Evolutionary conservation across 2,888 invertebrate genomes (phyloP).

Genomic region (Heliconius ismenius): DNA sequence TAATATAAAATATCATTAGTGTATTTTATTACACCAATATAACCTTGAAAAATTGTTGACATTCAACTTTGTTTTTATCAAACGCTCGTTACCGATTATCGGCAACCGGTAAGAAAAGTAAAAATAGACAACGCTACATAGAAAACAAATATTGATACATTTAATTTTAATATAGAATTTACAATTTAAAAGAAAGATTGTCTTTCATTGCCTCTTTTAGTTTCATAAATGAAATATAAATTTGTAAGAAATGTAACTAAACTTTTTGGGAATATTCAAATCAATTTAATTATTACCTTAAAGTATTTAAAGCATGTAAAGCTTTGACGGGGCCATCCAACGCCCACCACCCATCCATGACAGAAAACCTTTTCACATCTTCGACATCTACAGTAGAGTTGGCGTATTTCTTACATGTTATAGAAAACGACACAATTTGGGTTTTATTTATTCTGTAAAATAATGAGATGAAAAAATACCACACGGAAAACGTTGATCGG

Average conservation of each 20-base stretch:
- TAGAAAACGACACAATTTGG: not conserved
- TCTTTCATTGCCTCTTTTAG: too few species aligned
- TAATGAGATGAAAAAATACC: not conserved
- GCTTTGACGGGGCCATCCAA: conserved; percentile 1
- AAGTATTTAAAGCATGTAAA: not conserved
- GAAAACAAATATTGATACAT: too few species aligned
- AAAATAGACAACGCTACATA: too few species aligned
- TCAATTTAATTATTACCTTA: conserved; percentile 1
- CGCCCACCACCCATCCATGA: not conserved
- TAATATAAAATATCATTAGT: too few species aligned
- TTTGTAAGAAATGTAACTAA: not conserved
- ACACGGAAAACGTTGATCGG: not conserved
- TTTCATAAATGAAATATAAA: too few species aligned
- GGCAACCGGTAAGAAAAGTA: too few species aligned
- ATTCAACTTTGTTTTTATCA: too few species aligned
- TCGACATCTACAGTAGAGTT: conserved; percentile 1
- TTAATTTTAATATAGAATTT: not conserved
- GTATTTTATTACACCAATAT: too few species aligned
- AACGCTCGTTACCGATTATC: too few species aligned
- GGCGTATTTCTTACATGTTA: conserved; percentile 1
- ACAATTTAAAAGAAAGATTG: too few species aligned
- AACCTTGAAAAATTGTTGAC: too few species aligned
- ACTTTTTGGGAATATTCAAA: not conserved
- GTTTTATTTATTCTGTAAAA: not conserved
- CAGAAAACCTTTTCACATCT: conserved; percentile 8